Percentiles rank a stretch among this genome's conserved stretches.
Evolutionary conservation across 2,113 vertebrate species (phyloP).

Genomic region (Serinus canaria): DNA sequence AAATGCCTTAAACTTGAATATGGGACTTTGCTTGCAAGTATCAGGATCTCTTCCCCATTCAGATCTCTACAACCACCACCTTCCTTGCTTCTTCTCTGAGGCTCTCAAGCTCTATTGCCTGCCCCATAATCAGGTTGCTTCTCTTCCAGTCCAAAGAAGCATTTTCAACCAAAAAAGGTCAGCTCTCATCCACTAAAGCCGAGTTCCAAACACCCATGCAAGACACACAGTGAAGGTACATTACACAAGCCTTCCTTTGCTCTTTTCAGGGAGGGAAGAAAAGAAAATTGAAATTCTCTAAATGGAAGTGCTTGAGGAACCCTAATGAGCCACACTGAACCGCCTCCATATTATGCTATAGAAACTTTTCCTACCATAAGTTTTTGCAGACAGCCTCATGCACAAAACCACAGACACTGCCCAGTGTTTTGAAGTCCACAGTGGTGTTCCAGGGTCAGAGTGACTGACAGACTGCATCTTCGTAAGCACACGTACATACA

Average conservation of each 20-base stretch:
- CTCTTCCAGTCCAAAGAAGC: neutral
- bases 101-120: neutral
- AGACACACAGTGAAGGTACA: neutral
- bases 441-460: neutral
- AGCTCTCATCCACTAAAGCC: neutral
- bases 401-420: neutral
- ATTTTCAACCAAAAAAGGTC: neutral
- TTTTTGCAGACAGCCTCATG: neutral
- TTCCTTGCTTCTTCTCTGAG: neutral
- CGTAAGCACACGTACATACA: accelerated
- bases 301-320: neutral
- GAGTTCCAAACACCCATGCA: neutral
- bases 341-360: neutral
- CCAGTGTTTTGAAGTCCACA: neutral
- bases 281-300: neutral
- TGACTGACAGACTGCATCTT: neutral
- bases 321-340: neutral
- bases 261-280: neutral
- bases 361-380: neutral
- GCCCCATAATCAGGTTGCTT: neutral
- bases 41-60: neutral
- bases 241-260: neutral
- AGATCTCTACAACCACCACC: neutral
- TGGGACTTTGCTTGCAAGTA: neutral
- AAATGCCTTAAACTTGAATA: neutral